phyloP scores from a whole-genome alignment of 30 jellyfish, hydroid and myxozoan genomes.

The Hydra vulgaris region DNA sequence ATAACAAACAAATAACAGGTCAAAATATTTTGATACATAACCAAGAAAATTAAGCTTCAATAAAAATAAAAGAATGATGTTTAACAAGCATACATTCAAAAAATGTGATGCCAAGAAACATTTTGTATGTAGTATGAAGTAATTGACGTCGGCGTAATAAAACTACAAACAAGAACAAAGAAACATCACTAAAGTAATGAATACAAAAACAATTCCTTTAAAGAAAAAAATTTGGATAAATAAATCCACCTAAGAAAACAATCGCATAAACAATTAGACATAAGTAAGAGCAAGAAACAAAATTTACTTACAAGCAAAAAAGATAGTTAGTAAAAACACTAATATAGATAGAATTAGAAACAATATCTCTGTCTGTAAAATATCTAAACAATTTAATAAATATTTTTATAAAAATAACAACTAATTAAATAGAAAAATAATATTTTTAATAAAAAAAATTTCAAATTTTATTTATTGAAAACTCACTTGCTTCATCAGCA shows the following conservation, averaged over 20 bases:
- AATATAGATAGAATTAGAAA: constrained; percentile 17
- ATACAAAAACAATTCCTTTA: too few relatives aligned
- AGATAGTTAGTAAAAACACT: constrained; percentile 7
- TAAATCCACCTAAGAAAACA: too few relatives aligned
- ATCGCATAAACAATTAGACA: too few relatives aligned
- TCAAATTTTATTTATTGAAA: not conserved
- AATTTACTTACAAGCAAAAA: constrained; percentile 65
- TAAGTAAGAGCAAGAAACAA: too few relatives aligned
- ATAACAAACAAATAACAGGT: not conserved
- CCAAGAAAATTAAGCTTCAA: too few relatives aligned
- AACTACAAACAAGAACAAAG: constrained; percentile 24
- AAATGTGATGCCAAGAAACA: constrained; percentile 41
- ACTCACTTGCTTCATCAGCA: constrained; percentile 81
- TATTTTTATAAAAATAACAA: not conserved
- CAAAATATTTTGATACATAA: too few relatives aligned
- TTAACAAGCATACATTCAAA: constrained; percentile 45
- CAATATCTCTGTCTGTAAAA: constrained; percentile 61
- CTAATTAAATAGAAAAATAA: not conserved
- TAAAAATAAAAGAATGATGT: constrained; percentile 2
- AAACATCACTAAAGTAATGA: not conserved
- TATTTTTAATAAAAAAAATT: not conserved
- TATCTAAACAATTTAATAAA: constrained; percentile 27
- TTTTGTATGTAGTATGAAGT: constrained; percentile 71
- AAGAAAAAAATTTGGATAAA: too few relatives aligned
- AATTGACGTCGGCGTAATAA: constrained; percentile 58